A percentile compares a stretch with the other conserved stretches of the same genome.
phyloP scores from a whole-genome alignment of 1,140 invertebrate species.

The Chelonus insularis region DNA sequence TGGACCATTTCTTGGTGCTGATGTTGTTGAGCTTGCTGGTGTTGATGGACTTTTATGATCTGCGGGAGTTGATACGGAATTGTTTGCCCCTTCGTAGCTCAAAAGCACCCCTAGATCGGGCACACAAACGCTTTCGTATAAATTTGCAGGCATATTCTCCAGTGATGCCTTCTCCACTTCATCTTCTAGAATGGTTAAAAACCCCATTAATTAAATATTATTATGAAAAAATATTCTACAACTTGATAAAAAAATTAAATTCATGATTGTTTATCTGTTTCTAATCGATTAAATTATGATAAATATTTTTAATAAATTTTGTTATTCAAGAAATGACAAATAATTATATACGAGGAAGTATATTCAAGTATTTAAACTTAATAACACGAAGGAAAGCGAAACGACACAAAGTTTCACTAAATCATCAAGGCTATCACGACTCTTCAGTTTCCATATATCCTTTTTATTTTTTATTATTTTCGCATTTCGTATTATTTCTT shows the following conservation, averaged over 20 bases:
- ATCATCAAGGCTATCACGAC: constrained; percentile 38
- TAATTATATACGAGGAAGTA: neutral
- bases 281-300: too few relatives aligned
- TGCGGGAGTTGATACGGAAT: constrained; percentile 51
- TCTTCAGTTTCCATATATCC: constrained; percentile 41
- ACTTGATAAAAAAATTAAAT: too few relatives aligned
- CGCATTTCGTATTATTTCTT: constrained; percentile 41
- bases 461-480: constrained; percentile 43
- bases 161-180: constrained; percentile 68
- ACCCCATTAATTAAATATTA: too few relatives aligned
- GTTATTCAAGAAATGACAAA: constrained; percentile 21
- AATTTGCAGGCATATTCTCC: constrained; percentile 67
- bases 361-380: constrained; percentile 5
- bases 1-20: constrained; percentile 27
- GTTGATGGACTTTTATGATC: constrained; percentile 54
- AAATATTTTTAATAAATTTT: too few relatives aligned
- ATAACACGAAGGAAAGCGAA: constrained; percentile 24
- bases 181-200: constrained; percentile 64
- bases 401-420: constrained; percentile 36
- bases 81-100: constrained; percentile 58
- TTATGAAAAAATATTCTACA: too few relatives aligned
- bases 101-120: constrained; percentile 75
- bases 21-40: constrained; percentile 50
- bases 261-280: too few relatives aligned
- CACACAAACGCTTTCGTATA: constrained; percentile 79